phyloP scores from a whole-genome alignment of 2,888 invertebrate species.

The Beris chalybata region DNA sequence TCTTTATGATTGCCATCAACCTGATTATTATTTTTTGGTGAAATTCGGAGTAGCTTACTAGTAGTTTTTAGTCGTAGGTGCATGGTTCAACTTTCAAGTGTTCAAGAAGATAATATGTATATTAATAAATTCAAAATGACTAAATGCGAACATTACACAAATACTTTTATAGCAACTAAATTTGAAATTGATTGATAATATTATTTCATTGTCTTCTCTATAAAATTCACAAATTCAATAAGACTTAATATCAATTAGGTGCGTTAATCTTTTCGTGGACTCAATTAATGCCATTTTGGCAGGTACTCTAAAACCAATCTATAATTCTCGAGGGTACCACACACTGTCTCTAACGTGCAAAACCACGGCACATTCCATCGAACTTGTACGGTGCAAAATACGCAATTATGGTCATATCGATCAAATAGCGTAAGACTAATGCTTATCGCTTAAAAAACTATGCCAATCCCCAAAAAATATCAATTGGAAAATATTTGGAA shows the following conservation, averaged over 20 bases:
- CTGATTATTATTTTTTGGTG: no score
- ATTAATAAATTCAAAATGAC: no score
- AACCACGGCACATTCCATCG: neutral
- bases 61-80: no score
- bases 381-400: neutral
- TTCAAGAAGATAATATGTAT: no score
- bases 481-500: constrained; percentile 16
- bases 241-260: constrained; percentile 22
- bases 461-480: constrained; percentile 19
- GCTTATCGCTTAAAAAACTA: constrained; percentile 18
- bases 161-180: no score
- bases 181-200: constrained; percentile 7
- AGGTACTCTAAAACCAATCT: constrained; percentile 20
- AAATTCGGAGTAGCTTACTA: no score
- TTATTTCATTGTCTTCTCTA: neutral
- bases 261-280: constrained; percentile 12
- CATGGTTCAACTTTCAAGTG: no score
- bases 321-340: constrained; percentile 4
- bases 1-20: no score
- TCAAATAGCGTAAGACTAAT: neutral
- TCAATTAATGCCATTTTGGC: constrained; percentile 23
- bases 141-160: no score
- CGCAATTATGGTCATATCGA: constrained; percentile 19
- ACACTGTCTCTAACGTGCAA: constrained; percentile 4
- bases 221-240: constrained; percentile 16